Conservation (phyloP, 2,113 vertebrate species). For the Anhinga rufa region DNA sequence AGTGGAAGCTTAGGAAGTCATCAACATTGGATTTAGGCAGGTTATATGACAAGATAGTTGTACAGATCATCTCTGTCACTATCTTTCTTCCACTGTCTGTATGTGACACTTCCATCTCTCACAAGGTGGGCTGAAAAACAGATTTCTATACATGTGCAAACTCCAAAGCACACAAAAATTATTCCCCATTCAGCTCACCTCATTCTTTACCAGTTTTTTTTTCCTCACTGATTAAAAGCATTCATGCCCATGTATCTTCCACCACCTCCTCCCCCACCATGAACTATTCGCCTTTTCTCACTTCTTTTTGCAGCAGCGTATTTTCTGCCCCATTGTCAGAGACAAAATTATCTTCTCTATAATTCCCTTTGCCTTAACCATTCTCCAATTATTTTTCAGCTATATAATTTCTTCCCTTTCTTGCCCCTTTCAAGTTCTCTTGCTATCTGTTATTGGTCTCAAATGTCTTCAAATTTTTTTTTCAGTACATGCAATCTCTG, state of each 20-base stretch:
- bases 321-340: not conserved
- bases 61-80: not conserved
- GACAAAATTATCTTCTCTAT: not conserved
- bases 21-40: not conserved
- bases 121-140: not conserved
- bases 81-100: not conserved
- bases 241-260: not conserved
- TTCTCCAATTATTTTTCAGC: not conserved
- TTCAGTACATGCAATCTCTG: not conserved
- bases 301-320: not conserved
- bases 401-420: not conserved
- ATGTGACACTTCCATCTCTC: not conserved
- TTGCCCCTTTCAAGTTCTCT: not conserved
- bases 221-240: not conserved
- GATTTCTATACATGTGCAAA: not conserved
- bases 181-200: not conserved
- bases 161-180: not conserved
- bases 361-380: not conserved
- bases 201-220: not conserved
- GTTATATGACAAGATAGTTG: not conserved
- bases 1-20: not conserved
- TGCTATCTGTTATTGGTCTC: not conserved
- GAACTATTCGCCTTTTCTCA: not conserved
- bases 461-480: not conserved
- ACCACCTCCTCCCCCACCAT: not conserved